Evolutionary conservation across 2,888 invertebrate species (phyloP), one percentile per base, ranked within the genome.

Genomic region (Crossocerus cetratus): DNA sequence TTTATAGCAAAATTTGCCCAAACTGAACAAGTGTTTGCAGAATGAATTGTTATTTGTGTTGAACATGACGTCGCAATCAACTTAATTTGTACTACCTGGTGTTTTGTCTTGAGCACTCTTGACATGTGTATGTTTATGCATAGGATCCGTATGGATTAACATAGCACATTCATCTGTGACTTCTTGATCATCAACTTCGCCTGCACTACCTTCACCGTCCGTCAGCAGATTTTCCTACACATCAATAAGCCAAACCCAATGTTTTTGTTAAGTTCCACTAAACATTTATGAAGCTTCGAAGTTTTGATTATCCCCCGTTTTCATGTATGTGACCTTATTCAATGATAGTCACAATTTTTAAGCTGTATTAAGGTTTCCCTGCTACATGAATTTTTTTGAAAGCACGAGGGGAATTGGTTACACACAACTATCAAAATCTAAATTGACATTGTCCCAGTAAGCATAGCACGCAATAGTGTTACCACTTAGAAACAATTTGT

Each of bases 151-250:
- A 83, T 92, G 92, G 74, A 95, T 92, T 83, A 95, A 91, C 90
- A 94, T 94, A 75, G 94, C 94, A 88, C 94, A 94, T 90, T 95
- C 95, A 90, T 95, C 94, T 69, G 94, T 94, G 69, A 94, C 93
- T 90, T 94, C 94, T 86, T 92, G 92, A 86, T 94, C 93, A 70
- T 90, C 89, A 64, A 85, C 84, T 84, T 93, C 93, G 82, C 91
- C 92, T 80, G 91, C 92, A 86, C 92, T 93, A 83, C 91, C 92
- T 87, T 93, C 92, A 78, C 92, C 93, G 87, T 94, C 93, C 69
- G 93, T 93, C 88, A 93, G 89, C 84, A 91, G 90, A 88, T 92
- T 91, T 88, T 93, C 93, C 92, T 93, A 90, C 81, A 82, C 81
- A 85, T 79, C 77, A 80, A 60, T 53, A 75, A 74, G 70, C 69